Conservation (phyloP, 2,888 invertebrate species). For the Leptinotarsa haldemani region DNA sequence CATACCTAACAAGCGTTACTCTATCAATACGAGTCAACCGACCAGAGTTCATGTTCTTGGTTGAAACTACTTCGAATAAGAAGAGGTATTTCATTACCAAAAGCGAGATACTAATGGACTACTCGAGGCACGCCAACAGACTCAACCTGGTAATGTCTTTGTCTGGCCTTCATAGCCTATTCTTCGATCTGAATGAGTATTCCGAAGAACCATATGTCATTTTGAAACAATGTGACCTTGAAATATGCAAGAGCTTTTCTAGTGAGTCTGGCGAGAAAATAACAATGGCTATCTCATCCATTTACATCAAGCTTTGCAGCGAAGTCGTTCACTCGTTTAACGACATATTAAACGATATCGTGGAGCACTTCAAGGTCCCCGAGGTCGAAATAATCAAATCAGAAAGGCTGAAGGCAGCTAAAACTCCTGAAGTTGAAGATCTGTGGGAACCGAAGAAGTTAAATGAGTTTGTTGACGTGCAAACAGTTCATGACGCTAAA, state of each 20-base stretch:
- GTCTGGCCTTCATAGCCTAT: conserved; percentile 70
- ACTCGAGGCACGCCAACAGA: conserved; percentile 74
- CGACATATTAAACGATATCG: conserved; percentile 67
- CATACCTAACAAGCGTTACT: conserved; percentile 68
- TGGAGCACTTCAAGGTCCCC: conserved; percentile 64
- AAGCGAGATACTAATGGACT: conserved; percentile 77
- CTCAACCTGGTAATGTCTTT: conserved; percentile 74
- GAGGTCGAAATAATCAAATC: conserved; percentile 51
- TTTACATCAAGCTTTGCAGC: conserved; percentile 79
- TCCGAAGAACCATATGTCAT: conserved; percentile 70
- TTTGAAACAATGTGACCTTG: conserved; percentile 77
- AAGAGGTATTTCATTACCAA: conserved; percentile 71
- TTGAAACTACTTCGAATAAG: conserved; percentile 72
- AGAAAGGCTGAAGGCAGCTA: conserved; percentile 35
- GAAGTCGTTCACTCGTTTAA: conserved; percentile 79
- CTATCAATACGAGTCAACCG: conserved; percentile 80
- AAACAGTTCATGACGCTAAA: conserved; percentile 34
- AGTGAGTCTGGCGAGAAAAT: conserved; percentile 77
- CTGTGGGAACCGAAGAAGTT: conserved; percentile 80
- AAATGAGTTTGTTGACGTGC: conserved; percentile 55
- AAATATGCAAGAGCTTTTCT: conserved; percentile 74
- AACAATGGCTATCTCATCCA: conserved; percentile 73
- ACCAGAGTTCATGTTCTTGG: conserved; percentile 82
- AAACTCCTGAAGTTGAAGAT: conserved; percentile 66
- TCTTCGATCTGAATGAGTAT: conserved; percentile 60